Evolutionary conservation across 92 coral and sea anemone genomes (phyloP), one percentile per base, ranked within the genome.

Genomic region (Chrysogorgia sp.): DNA sequence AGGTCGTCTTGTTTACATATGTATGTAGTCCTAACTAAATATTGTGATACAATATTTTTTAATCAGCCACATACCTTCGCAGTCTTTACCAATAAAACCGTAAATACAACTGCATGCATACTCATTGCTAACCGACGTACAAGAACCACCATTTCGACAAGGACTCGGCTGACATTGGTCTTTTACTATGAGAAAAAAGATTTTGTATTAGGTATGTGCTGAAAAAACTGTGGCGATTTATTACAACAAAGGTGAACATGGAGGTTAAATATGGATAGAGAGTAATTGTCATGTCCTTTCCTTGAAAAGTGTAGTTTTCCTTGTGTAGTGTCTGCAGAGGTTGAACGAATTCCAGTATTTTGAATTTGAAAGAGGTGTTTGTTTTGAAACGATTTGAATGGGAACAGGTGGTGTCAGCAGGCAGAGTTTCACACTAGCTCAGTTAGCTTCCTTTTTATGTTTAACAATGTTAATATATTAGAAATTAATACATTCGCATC

Each of bases 161-260:
- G 99, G 99, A 56, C 90, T 88, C 0, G 99, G 99, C 25, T 84
- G 63, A 29, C 99, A 96, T 10, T 93, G 97, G 63, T 96, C 96
- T 25, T 90, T 69, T 52, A 50, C 99, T 96, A 55, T 2, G 45
- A 34, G 17, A 69, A 1, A 26, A 14, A 10, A 45, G 10, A 47
- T 15, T 2, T 47, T 47, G 15, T 2, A 2, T 47, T 12, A 7
- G 7, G 2, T 7, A 7, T 47, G n/a, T 15, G 15, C 53, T 7
- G 53, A 7, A 15, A 7, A 15, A 7, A 12, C 15, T 47, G 14
- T 47, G n/a, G 12, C 6, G 12, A 37, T 37, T n/a, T n/a, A n/a
- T n/a, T n/a, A n/a, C n/a, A n/a, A n/a, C n/a, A n/a, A n/a, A n/a
- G n/a, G n/a, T n/a, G n/a, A n/a, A n/a, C n/a, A n/a, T n/a, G n/a